A percentile compares a stretch with the other conserved stretches of the same genome.
These are phyloP conservation scores for Calameuta pallipes DNA, from an alignment of 2,888 invertebrate genomes.

Conservation along the genomic window DNA sequence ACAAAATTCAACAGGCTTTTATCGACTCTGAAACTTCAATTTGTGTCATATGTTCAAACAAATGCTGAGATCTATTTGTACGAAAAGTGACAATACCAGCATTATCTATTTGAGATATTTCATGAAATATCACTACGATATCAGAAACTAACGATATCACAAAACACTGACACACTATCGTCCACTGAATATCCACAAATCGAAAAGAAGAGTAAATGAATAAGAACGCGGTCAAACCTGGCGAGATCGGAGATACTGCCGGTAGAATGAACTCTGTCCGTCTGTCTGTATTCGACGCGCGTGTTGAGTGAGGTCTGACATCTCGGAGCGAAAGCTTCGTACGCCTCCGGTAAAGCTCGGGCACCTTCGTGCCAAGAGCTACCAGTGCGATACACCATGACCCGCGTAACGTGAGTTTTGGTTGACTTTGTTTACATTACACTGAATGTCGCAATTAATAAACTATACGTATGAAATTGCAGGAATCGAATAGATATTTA, in stretches of 20 bases:
- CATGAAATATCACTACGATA: background rate
- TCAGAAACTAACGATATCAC: background rate
- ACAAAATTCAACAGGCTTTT: background rate
- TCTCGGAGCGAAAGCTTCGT: constrained; percentile 15
- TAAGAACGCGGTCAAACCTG: constrained; percentile 14
- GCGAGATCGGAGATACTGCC: constrained; percentile 11
- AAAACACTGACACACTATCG: background rate
- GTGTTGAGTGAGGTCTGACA: constrained; percentile 19
- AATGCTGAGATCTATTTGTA: background rate
- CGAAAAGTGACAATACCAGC: background rate
- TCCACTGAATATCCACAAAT: background rate
- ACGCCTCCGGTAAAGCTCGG: constrained; percentile 30
- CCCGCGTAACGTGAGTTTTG: constrained; percentile 23
- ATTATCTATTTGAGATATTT: background rate
- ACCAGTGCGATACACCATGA: constrained; percentile 30
- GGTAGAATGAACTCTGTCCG: constrained; percentile 10
- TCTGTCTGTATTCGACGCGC: constrained; percentile 10
- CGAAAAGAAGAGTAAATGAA: background rate
- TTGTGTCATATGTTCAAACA: background rate
- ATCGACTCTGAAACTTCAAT: background rate
- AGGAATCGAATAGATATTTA: background rate
- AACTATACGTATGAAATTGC: background rate
- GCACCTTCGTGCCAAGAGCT: constrained; percentile 19
- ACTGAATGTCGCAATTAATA: background rate
- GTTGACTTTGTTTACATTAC: background rate